Base-by-base conservation (phyloP, 2,797 vertebrate species). In the Australoheros facetus region DNA sequence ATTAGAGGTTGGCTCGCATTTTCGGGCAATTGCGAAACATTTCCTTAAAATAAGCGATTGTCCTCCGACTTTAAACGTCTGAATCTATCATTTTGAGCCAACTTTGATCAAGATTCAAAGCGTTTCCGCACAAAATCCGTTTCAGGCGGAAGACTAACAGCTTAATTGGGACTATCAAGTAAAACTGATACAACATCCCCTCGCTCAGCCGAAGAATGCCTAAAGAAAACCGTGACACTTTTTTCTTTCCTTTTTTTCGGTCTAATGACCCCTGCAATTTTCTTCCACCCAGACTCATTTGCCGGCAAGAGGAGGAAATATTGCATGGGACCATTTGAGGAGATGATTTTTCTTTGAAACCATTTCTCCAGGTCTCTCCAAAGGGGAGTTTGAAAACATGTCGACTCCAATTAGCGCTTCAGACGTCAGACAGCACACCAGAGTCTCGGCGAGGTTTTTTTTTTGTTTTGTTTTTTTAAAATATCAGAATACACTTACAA, bases 161-260 rank as follows among this genome's bases (percentile, higher is more conserved):
- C 76, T 79, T 92, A 93, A 94, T 92, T 89, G 89, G 89, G 54
- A 87, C 88, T 84, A 93, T 93, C 89, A 91, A 82, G 89, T 90
- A 59, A 92, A 94, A 95, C 91, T 91, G 93, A 92, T 93, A 92
- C 85, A 94, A 95, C 94, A 94, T 95, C 93, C 93, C 60, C 62
- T 87, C 58, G 80, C 83, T 80, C 62, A 76, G 82, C 90, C 87
- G 78, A 92, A 89, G 88, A 86, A 81, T 87, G 73, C 73, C 83
- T 79, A 89, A 91, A 94, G 92, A 92, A 94, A 94, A 92, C 88
- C 85, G 66, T 85, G 78, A 87, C 83, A 88, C 86, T 88, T 83
- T 82, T 58, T 81, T 75, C 72, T 59, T 26, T 71, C 5, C 28
- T 55, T 56, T 83, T 88, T 75, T 71, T 48, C 10, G 26, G 42